Base-by-base conservation (phyloP, 2,113 vertebrate genomes). In the Takifugu flavidus region DNA sequence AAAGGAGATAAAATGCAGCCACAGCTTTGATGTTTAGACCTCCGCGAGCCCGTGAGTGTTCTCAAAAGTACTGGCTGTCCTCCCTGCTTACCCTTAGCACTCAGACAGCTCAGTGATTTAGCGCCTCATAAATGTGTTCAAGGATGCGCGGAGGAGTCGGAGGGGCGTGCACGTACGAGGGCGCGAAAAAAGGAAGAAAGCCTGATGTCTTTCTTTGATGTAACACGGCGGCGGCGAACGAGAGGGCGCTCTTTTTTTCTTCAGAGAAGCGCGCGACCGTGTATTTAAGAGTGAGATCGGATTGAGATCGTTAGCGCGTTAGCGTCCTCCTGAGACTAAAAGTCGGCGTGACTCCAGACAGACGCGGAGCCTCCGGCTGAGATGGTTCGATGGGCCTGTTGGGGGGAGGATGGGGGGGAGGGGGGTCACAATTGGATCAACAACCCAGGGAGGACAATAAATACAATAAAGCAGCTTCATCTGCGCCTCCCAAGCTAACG, bases 51-150 rank as follows among this genome's bases (percentile, higher is more conserved):
- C 13, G 61, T 39, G 43, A 57, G 53, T 60, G 53, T 59, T 65
- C 46, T 31, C 10, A 43, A 13, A 65, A 59, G 62, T 26, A 29
- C n/a, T 20, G 52, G 6, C 60, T 59, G 53, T 75, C 58, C 59
- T 72, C 70, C 73, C 49, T 49, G 10, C 77, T 85, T 77, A 56
- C 58, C 72, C 58, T 77, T 28, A 62, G 2, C 53, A 44, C 49
- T 82, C 67, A 65, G 60, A 56, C 11, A 4, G 20, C 29, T 54
- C 42, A 5, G 53, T 75, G 65, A 85, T 83, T 87, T 77, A 86
- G n/a, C 25, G 25, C 59, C 70, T 75, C 53, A 52, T 78, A 73
- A 82, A 82, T 28, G 42, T 56, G 64, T 78, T 67, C 61, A 65
- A 70, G 76, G 71, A 56, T 14, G 5, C 3, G 28, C 28, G 28